Base-by-base conservation (phyloP, 2,888 invertebrate species). In the Antheraea yamamai region DNA sequence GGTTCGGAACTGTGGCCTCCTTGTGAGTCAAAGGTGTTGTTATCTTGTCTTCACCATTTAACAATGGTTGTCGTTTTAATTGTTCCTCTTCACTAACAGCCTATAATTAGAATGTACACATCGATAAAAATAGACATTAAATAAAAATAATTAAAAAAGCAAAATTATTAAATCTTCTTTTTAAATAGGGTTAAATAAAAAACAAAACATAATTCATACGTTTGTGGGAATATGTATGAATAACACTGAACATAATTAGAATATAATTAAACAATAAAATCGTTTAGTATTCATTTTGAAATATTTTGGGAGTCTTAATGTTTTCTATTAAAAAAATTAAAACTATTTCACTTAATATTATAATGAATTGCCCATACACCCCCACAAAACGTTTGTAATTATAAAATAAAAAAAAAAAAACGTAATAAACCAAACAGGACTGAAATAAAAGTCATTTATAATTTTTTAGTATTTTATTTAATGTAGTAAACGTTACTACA, bases 301-400 rank as follows among this genome's bases (percentile, higher is more conserved):
- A 71, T 47, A 70, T 39, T 39, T 70, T 39, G n/a, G n/a, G 39
- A 70, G 20, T 20, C 70, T 70, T 70, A 70, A 20, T 4, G 39
- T 61, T 73, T 61, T 72, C 35, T 66, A 39, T 73, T 51, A 64
- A 52, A 71, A 55, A 20, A 47, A 51, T 74, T 64, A 68, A 70
- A 26, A 70, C 39, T 39, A 39, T 39, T 26, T 39, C 70, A 66
- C 68, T 73, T 35, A 73, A 70, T 55, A 58, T 75, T 76, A 77
- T 78, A 87, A 79, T 82, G 76, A 84, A 93, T 93, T 95, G 94
- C 94, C 94, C 94, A 95, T 94, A 95, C 94, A 95, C 94, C 94
- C 94, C 94, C 94, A 94, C 94, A 95, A 94, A 93, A 91, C 90
- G 90, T 89, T 89, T 87, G 82, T 82, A 89, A 87, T 84, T 79